A percentile compares a stretch with the other conserved stretches of the same genome.
These are phyloP conservation scores for Aptenodytes forsteri DNA, from an alignment of 2,113 vertebrate genomes.

Conservation along the genomic window DNA sequence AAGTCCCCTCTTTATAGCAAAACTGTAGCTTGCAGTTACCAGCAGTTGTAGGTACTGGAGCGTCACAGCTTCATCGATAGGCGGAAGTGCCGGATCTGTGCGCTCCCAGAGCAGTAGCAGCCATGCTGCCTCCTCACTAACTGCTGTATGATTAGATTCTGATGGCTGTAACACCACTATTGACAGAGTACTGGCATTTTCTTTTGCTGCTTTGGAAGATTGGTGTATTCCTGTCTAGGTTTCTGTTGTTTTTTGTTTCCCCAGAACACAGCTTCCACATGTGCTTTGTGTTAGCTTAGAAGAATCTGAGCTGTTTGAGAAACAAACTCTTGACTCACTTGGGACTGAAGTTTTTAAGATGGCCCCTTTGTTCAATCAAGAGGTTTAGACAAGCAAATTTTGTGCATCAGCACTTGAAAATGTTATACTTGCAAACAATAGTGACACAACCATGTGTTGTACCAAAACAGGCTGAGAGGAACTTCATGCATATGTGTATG, in stretches of 20 bases:
- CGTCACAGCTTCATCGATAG: background rate
- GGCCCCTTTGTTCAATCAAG: background rate
- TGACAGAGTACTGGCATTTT: background rate
- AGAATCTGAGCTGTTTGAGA: background rate
- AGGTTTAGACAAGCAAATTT: background rate
- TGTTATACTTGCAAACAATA: background rate
- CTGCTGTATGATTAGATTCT: background rate
- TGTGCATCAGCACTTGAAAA: background rate
- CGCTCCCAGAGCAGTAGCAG: background rate
- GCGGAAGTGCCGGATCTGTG: background rate
- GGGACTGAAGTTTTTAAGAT: background rate
- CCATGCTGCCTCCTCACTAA: slow-evolving; percentile 1
- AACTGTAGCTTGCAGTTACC: background rate
- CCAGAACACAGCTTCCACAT: background rate
- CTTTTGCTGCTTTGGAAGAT: background rate
- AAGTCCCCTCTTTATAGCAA: background rate
- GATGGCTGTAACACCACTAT: background rate
- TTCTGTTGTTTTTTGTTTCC: background rate
- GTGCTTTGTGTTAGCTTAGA: slow-evolving; percentile 31
- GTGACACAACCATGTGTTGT: background rate
- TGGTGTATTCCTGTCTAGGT: background rate
- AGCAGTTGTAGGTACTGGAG: background rate
- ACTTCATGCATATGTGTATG: background rate
- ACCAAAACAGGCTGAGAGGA: background rate
- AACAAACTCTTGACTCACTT: background rate